Conservation (phyloP, 2,797 vertebrate genomes). For the Philypnodon macrostomus region DNA sequence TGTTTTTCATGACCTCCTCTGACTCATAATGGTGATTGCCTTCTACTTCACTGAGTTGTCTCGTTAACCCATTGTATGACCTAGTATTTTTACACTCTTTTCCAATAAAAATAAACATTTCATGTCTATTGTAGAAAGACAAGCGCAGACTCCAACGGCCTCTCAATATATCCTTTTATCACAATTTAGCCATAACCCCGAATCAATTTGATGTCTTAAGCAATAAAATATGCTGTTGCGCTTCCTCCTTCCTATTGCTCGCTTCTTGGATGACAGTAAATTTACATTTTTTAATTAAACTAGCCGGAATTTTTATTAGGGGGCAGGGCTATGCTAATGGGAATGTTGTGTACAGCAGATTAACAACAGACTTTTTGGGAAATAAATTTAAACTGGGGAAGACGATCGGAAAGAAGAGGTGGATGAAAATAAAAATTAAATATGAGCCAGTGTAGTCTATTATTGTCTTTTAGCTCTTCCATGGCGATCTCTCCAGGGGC, state of each 20-base stretch:
- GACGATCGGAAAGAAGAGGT: background rate
- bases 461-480: slow-evolving; percentile 95
- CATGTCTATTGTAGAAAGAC: too few species aligned
- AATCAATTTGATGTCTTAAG: slow-evolving; percentile 99
- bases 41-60: slow-evolving; percentile 72
- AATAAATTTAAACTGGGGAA: slow-evolving; percentile 92
- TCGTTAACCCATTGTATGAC: slow-evolving; percentile 76
- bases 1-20: slow-evolving; percentile 71
- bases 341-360: slow-evolving; percentile 99
- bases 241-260: slow-evolving; percentile 98
- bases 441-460: slow-evolving; percentile 54
- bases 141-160: slow-evolving; percentile 78
- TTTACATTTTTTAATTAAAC: slow-evolving; percentile 99
- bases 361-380: slow-evolving; percentile 99
- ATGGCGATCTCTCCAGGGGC: slow-evolving; percentile 88
- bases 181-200: slow-evolving; percentile 88
- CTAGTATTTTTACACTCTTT: slow-evolving; percentile 77
- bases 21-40: slow-evolving; percentile 74
- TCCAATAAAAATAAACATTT: slow-evolving; percentile 74
- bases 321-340: slow-evolving; percentile 99
- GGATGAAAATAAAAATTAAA: slow-evolving; percentile 57
- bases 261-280: too few species aligned
- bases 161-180: slow-evolving; percentile 83
- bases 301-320: slow-evolving; percentile 99
- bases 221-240: slow-evolving; percentile 99